Conservation (phyloP, 2,113 vertebrate species). For the Burhinus oedicnemus region DNA sequence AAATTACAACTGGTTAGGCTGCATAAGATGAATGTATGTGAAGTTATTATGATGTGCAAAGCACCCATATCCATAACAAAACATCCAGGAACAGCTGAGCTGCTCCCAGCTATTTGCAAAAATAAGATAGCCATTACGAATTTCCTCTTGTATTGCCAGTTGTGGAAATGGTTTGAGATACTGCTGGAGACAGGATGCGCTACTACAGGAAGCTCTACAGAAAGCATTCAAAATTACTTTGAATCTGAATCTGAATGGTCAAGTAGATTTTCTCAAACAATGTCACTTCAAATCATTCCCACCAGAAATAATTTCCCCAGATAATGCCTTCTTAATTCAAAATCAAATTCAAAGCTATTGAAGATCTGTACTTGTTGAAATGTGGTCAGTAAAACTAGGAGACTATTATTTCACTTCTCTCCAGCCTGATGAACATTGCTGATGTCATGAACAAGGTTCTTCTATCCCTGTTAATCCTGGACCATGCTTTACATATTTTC, state of each 20-base stretch:
- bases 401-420: background rate
- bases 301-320: background rate
- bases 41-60: background rate
- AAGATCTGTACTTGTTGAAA: background rate
- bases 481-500: background rate
- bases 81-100: background rate
- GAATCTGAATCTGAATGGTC: background rate
- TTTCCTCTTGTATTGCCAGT: background rate
- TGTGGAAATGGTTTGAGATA: background rate
- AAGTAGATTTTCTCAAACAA: background rate
- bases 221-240: background rate
- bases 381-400: background rate
- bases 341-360: background rate
- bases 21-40: background rate
- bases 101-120: fast-evolving
- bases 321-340: background rate
- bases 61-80: background rate
- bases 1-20: background rate
- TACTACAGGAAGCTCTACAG: background rate
- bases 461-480: background rate
- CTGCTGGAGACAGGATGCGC: background rate
- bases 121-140: fast-evolving
- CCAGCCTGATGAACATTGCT: background rate
- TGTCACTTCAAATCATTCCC: background rate
- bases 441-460: background rate